A percentile compares a stretch with the other conserved stretches of the same genome.
These are phyloP conservation scores for Zophobas morio DNA, from an alignment of 1,140 invertebrate genomes.

Conservation along the genomic window DNA sequence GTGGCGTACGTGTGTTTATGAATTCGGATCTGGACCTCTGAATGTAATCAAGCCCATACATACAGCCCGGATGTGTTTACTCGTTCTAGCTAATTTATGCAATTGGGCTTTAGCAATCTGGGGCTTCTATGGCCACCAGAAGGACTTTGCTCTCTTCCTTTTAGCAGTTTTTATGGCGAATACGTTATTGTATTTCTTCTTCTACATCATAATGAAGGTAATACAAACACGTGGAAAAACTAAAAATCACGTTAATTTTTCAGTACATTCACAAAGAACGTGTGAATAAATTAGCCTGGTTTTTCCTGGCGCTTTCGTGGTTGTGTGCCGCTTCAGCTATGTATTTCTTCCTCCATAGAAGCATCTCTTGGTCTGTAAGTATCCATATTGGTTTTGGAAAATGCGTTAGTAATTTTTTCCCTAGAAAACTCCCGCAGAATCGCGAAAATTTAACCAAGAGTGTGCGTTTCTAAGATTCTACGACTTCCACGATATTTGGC, in stretches of 20 bases:
- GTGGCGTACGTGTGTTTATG: conserved; percentile 68
- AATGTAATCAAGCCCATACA: conserved; percentile 72
- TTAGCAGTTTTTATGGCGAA: conserved; percentile 89
- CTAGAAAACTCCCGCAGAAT: conserved; percentile 84
- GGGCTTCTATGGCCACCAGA: conserved; percentile 76
- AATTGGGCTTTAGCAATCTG: conserved; percentile 83
- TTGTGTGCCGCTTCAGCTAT: conserved; percentile 79
- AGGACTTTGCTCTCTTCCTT: conserved; percentile 87
- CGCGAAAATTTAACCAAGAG: conserved; percentile 79
- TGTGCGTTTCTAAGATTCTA: conserved; percentile 87
- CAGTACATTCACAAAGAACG: conserved; percentile 80
- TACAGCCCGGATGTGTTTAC: conserved; percentile 71
- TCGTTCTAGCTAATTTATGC: conserved; percentile 79
- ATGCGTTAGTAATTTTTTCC: conserved; percentile 44
- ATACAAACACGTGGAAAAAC: no score
- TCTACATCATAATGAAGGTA: conserved; percentile 92
- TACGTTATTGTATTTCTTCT: conserved; percentile 84
- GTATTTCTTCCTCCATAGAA: conserved; percentile 83
- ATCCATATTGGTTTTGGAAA: conserved; percentile 10
- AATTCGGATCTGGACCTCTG: conserved; percentile 64
- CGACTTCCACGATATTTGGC: conserved; percentile 93
- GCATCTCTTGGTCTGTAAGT: conserved; percentile 85
- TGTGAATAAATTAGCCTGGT: conserved; percentile 74
- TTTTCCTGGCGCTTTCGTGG: conserved; percentile 78
- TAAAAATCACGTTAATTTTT: conserved; percentile 61